phyloP scores from a whole-genome alignment of 2,888 invertebrate genomes.

The Cistogaster globosa region DNA sequence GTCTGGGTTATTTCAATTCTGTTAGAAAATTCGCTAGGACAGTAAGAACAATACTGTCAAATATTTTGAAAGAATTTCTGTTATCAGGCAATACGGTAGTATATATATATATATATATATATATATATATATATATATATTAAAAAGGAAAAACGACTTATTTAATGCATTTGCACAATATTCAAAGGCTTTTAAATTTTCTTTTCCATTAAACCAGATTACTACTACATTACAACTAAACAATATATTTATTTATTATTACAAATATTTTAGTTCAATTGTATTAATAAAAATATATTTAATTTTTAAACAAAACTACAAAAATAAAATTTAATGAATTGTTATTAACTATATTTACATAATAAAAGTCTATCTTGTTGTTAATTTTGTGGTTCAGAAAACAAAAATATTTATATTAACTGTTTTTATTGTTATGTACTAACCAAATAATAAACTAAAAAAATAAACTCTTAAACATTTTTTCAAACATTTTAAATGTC shows the following conservation, averaged over 20 bases:
- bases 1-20: too few species aligned
- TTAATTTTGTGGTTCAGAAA: slow-evolving; percentile 73
- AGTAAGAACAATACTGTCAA: too few species aligned
- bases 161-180: not conserved
- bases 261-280: slow-evolving; percentile 37
- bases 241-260: not conserved
- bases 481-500: slow-evolving; percentile 67
- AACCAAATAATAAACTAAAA: slow-evolving; percentile 67
- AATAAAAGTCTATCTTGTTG: slow-evolving; percentile 63
- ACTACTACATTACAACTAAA: not conserved
- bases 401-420: slow-evolving; percentile 76
- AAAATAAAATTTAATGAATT: slow-evolving; percentile 53
- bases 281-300: slow-evolving; percentile 38
- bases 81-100: too few species aligned
- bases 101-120: too few species aligned
- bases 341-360: slow-evolving; percentile 63
- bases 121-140: too few species aligned
- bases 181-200: not conserved
- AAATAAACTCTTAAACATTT: slow-evolving; percentile 52
- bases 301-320: slow-evolving; percentile 27
- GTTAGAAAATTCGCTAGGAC: too few species aligned
- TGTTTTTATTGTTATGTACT: slow-evolving; percentile 63
- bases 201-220: not conserved
- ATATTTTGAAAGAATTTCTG: too few species aligned
- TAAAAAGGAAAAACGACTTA: too few species aligned